phyloP scores from a whole-genome alignment of 2,888 invertebrate species.

The Embidobia sp. region DNA sequence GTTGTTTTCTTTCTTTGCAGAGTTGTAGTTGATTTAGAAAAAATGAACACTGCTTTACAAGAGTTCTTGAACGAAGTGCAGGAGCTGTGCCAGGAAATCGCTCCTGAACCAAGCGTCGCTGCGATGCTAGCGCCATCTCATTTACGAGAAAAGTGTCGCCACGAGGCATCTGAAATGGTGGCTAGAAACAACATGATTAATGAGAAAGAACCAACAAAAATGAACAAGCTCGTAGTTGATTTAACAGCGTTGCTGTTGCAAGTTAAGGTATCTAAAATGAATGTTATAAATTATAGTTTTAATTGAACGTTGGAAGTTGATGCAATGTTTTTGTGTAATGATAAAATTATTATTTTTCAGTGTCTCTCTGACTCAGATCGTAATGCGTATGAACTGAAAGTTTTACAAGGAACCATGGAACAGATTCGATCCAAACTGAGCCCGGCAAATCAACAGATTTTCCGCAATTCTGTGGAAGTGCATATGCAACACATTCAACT shows the following conservation, averaged over 20 bases:
- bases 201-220: conserved; percentile 84
- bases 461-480: conserved; percentile 94
- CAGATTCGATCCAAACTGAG: conserved; percentile 92
- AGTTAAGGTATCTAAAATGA: conserved; percentile 87
- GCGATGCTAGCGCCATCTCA: conserved; percentile 95
- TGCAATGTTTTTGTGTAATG: too few species aligned
- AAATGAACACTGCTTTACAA: conserved; percentile 93
- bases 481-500: conserved; percentile 95
- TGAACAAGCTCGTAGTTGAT: conserved; percentile 91
- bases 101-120: conserved; percentile 92
- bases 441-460: conserved; percentile 88
- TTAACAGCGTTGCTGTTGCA: conserved; percentile 95
- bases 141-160: conserved; percentile 92
- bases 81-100: conserved; percentile 91
- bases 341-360: conserved; percentile 72
- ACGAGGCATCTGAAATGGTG: conserved; percentile 92
- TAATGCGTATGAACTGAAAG: conserved; percentile 94
- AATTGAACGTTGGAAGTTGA: too few species aligned
- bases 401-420: conserved; percentile 94
- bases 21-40: conserved; percentile 92
- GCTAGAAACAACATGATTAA: conserved; percentile 86
- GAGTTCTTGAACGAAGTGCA: conserved; percentile 93
- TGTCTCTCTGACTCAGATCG: conserved; percentile 90
- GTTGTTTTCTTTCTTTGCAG: conserved; percentile 76
- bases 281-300: neutral